Conservation (phyloP, 2,888 invertebrate genomes). For the Stenodera caucasica region DNA sequence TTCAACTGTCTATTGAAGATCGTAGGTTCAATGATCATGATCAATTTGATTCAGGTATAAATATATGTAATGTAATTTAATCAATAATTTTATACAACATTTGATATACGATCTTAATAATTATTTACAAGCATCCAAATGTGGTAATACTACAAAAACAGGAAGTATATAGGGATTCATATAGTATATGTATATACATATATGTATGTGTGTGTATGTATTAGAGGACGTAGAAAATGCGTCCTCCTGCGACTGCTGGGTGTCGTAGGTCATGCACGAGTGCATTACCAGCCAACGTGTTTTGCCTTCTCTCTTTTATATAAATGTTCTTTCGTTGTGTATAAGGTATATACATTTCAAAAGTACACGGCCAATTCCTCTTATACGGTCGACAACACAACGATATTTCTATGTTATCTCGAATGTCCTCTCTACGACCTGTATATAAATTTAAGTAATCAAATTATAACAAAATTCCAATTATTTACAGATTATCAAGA, state of each 20-base stretch:
- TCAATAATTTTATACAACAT: conserved; percentile 5
- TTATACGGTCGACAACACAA: conserved; percentile 11
- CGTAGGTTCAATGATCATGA: background rate
- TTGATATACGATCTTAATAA: background rate
- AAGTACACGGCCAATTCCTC: background rate
- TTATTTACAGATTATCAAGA: too few relatives aligned
- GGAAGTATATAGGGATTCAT: background rate
- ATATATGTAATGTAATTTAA: background rate
- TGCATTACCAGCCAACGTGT: conserved; percentile 31
- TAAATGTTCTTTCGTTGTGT: background rate
- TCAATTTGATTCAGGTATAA: background rate
- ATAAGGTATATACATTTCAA: too few relatives aligned
- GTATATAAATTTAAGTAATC: too few relatives aligned
- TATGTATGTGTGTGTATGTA: too few relatives aligned
- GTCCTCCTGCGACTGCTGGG: conserved; percentile 2
- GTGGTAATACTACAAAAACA: background rate
- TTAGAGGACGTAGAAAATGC: background rate
- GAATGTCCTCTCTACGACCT: too few relatives aligned
- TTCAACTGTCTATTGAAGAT: background rate
- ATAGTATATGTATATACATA: too few relatives aligned
- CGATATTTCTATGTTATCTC: too few relatives aligned
- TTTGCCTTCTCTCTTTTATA: conserved; percentile 18
- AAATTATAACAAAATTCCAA: too few relatives aligned
- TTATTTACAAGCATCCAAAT: background rate
- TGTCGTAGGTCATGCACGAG: conserved; percentile 41